A percentile compares a stretch with the other conserved stretches of the same genome.
Evolutionary conservation across 2,797 vertebrate genomes (phyloP).

Genomic region (Myotis vivesi): DNA sequence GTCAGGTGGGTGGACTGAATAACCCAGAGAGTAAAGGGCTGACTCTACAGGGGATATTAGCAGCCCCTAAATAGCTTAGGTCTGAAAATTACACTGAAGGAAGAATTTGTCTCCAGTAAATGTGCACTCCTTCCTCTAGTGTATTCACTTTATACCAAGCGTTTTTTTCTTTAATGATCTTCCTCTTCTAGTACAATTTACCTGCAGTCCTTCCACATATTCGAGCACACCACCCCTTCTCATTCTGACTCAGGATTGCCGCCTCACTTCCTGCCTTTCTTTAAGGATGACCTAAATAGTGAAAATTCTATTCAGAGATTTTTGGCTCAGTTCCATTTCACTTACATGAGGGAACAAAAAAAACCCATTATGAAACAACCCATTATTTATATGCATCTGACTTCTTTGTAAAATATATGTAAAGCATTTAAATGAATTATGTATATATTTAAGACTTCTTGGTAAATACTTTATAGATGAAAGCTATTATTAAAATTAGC

Average conservation of each 20-base stretch:
- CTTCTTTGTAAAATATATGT: constrained; percentile 28
- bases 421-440: constrained; percentile 53
- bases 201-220: not conserved
- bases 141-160: not conserved
- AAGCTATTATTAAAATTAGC: constrained; percentile 29
- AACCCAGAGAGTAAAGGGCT: not conserved
- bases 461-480: constrained; percentile 42
- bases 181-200: not conserved
- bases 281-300: not conserved
- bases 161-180: not conserved
- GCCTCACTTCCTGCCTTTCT: not conserved
- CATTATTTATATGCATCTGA: constrained; percentile 31
- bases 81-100: not conserved
- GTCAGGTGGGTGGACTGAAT: not conserved
- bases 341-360: not conserved
- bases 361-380: not conserved
- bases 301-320: not conserved
- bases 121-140: not conserved
- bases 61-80: not conserved
- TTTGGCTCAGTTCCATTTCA: constrained; percentile 26
- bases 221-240: not conserved
- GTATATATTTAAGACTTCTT: constrained; percentile 36
- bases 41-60: not conserved
- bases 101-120: not conserved
- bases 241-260: not conserved